These are phyloP conservation scores for Canis aureus DNA, from an alignment of 2,113 vertebrate species.

Conservation along the genomic window DNA sequence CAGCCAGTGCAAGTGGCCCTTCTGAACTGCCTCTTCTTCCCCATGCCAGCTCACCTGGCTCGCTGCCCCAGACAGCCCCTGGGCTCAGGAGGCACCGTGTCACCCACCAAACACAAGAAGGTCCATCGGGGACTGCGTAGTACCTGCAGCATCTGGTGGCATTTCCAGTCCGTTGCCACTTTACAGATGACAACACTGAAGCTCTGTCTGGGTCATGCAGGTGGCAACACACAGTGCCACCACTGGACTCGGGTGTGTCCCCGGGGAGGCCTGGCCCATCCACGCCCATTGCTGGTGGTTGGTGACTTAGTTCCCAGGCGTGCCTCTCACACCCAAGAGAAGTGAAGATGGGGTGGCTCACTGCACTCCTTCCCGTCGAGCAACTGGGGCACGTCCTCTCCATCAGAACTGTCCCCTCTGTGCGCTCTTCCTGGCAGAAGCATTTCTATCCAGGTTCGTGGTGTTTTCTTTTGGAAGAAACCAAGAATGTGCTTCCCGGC, in stretches of 20 bases:
- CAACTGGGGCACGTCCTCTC: rapidly evolving
- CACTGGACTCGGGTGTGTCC: background rate
- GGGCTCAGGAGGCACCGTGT: background rate
- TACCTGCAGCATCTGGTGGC: background rate
- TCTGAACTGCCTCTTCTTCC: rapidly evolving
- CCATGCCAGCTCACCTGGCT: background rate
- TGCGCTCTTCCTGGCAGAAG: background rate
- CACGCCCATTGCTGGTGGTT: background rate
- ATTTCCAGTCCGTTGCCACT: background rate
- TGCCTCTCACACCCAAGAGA: rapidly evolving
- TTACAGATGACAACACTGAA: background rate
- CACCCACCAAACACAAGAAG: background rate
- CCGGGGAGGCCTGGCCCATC: background rate
- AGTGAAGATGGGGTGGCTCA: background rate
- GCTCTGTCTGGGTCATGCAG: background rate
- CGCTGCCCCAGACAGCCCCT: background rate
- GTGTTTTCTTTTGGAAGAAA: background rate
- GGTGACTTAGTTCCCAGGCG: background rate
- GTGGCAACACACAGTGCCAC: background rate
- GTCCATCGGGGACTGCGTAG: background rate
- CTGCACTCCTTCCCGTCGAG: background rate
- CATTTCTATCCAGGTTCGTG: background rate
- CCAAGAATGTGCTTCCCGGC: rapidly evolving
- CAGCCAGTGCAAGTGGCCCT: background rate
- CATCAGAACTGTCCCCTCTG: background rate